Base-by-base conservation (phyloP, 2,888 invertebrate genomes). In the Acleris literana region DNA sequence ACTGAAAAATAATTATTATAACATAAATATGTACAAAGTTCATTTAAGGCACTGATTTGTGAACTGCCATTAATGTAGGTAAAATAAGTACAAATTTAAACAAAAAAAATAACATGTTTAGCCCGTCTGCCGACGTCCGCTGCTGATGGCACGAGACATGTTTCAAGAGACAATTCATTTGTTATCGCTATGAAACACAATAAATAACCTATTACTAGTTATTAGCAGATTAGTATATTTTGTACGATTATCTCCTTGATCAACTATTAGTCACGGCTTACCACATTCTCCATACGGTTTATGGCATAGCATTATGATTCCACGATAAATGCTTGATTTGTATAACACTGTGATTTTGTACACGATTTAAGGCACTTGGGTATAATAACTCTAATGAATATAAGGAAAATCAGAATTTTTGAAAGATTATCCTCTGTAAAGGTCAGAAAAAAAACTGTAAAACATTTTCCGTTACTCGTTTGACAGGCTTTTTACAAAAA, bases 91-190 rank as follows among this genome's bases (percentile, higher is more conserved):
- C 91, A 91, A 85, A 86, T 83, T 83, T 66, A 66, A 85, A 82
- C 81, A 80, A 78, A 78, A 86, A 88, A 83, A 80, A 85, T 82
- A 83, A 86, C 79, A 85, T 80, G 77, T 76, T 78, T 80, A 84
- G 83, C 84, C 82, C 80, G 88, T 86, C 86, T 83, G 85, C 85
- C 78, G 85, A 91, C 81, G 88, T 88, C 85, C 83, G 85, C 85
- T 83, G 85, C 85, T 79, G 84, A 92, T 92, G 91, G 92, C 92
- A 92, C 91, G 83, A 83, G 78, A 85, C 81, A 86, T 88, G 86
- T 88, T 88, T 86, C 86, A 83, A 84, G 74, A 82, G 80, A 85
- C 79, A 81, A 77, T 74, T 73, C 76, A 74, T 75, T 76, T 74
- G 76, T 82, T 77, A 76, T 79, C 79, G 79, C 74, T 76, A 82